A percentile compares a stretch with the other conserved stretches of the same genome.
Evolutionary conservation across 1,140 invertebrate species (phyloP).

Genomic region (Eumeta japonica): DNA sequence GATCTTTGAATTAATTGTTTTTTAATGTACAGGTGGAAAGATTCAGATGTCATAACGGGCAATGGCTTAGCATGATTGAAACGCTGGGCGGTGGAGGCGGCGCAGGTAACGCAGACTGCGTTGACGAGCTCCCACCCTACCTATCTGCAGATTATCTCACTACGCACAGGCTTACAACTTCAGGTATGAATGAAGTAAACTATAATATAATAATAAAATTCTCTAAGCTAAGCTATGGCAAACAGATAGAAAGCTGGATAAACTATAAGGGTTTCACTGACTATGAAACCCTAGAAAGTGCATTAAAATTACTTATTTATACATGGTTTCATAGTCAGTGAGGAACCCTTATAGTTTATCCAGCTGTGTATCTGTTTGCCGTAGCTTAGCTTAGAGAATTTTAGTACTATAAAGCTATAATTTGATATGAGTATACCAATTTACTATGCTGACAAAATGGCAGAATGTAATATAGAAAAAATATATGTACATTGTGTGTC

Average conservation of each 20-base stretch:
- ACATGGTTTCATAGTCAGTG: too few species aligned
- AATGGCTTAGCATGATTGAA: constrained; percentile 97
- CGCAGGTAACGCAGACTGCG: constrained; percentile 52
- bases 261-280: constrained; percentile 2
- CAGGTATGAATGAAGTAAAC: constrained; percentile 51
- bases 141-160: constrained; percentile 71
- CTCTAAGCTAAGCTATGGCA: too few species aligned
- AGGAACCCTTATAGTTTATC: too few species aligned
- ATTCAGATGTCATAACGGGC: constrained; percentile 94
- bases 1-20: constrained; percentile 5
- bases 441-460: too few species aligned
- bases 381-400: too few species aligned
- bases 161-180: constrained; percentile 65
- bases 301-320: too few species aligned
- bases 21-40: constrained; percentile 69
- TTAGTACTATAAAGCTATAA: too few species aligned
- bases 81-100: constrained; percentile 49
- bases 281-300: too few species aligned
- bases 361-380: too few species aligned
- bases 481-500: too few species aligned
- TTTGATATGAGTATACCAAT: too few species aligned
- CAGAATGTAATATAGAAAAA: too few species aligned
- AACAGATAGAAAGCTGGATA: not conserved
- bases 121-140: constrained; percentile 67
- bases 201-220: not conserved